Conservation (phyloP, 2,888 invertebrate species). For the Cosmia pyralina region DNA sequence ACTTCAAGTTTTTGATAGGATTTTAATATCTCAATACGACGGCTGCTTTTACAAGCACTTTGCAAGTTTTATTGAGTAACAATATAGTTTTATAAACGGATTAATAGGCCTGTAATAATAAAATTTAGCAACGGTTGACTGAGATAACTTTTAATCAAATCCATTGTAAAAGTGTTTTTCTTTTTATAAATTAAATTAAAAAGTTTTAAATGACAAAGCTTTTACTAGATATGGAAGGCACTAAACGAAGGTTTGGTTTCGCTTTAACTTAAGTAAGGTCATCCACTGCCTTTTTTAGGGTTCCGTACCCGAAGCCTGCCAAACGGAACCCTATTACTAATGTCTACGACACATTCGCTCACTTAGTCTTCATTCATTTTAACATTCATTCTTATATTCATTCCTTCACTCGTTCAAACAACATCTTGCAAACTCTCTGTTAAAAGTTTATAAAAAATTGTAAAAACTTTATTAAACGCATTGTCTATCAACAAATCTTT, state of each 20-base stretch:
- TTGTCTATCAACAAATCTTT: too few relatives aligned
- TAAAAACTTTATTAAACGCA: too few relatives aligned
- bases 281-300: not conserved
- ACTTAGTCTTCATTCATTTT: too few relatives aligned
- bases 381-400: too few relatives aligned
- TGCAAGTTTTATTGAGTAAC: conserved; percentile 43
- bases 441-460: too few relatives aligned
- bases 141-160: conserved; percentile 9
- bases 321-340: too few relatives aligned
- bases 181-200: conserved; percentile 5
- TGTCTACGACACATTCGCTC: too few relatives aligned
- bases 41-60: conserved; percentile 26
- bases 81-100: conserved; percentile 39
- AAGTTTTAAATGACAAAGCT: conserved; percentile 27
- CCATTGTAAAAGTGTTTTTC: conserved; percentile 22
- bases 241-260: not conserved
- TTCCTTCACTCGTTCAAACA: too few relatives aligned
- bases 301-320: too few relatives aligned
- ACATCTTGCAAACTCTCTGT: too few relatives aligned
- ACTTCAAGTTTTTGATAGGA: conserved; percentile 37
- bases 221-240: not conserved
- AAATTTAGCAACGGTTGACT: conserved; percentile 10
- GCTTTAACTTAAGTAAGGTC: not conserved
- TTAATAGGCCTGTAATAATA: conserved; percentile 29
- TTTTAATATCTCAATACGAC: conserved; percentile 37